Conservation (phyloP, 2,888 invertebrate genomes). For the Panopea generosa region DNA sequence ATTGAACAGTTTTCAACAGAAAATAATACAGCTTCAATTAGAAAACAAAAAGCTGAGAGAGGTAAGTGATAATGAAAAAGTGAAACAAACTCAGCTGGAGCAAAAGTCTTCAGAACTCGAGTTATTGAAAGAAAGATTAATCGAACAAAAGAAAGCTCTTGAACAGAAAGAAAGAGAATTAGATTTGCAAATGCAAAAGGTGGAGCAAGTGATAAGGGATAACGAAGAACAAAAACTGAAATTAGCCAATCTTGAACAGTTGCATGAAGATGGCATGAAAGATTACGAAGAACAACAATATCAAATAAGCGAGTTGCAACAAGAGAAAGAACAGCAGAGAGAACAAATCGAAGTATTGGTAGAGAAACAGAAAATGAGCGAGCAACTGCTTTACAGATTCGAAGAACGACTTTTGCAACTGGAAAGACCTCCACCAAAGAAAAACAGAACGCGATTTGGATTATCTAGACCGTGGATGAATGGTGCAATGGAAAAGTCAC, state of each 20-base stretch:
- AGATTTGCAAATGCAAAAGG: constrained; percentile 67
- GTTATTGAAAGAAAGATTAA: constrained; percentile 62
- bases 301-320: constrained; percentile 61
- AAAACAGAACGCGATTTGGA: constrained; percentile 50
- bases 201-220: constrained; percentile 63
- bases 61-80: constrained; percentile 64
- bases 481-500: constrained; percentile 64
- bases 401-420: constrained; percentile 65
- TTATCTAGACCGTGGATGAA: constrained; percentile 70
- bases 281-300: constrained; percentile 67
- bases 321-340: constrained; percentile 66
- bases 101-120: constrained; percentile 64
- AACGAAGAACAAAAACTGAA: constrained; percentile 67
- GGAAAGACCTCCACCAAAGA: constrained; percentile 39
- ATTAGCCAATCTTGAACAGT: constrained; percentile 59
- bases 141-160: constrained; percentile 64
- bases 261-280: constrained; percentile 67
- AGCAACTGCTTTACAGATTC: constrained; percentile 62
- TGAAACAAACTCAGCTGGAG: constrained; percentile 64
- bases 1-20: constrained; percentile 71
- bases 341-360: constrained; percentile 64
- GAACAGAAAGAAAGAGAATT: constrained; percentile 69
- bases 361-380: constrained; percentile 67
- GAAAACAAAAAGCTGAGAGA: constrained; percentile 71
- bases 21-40: constrained; percentile 69